Base-by-base conservation (phyloP, 2,113 vertebrate species). In the Callorhinus ursinus region DNA sequence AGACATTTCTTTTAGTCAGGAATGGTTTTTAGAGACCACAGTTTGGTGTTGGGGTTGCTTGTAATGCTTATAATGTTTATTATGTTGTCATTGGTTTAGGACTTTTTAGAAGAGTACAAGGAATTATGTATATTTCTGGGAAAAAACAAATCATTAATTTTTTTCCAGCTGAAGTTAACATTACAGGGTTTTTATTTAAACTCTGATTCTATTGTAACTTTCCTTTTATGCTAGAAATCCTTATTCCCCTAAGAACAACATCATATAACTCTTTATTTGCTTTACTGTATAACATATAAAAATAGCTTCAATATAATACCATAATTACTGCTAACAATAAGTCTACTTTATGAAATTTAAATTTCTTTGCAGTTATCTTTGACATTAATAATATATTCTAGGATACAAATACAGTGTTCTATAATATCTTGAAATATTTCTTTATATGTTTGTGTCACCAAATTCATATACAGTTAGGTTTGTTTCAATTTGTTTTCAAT, bases 151-250 rank as follows among this genome's bases (percentile, higher is more conserved):
- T 81, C 15, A 39, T 33, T 61, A 42, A 22, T 76, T 81, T 63
- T 72, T 59, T 93, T 51, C 63, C 7, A 88, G 2, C 8, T 83
- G 39, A 88, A 51, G 13, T 82, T 87, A 82, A 82, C 11, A 74
- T 71, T 42, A 53, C 19, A 46, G 15, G 42, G 42, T 82, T 91
- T 94, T 87, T 59, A 69, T 61, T 94, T 80, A 90, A 90, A 90
- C 31, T 72, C 28, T 91, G 53, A 80, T 74, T 87, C 81, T 91
- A 91, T 92, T 93, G 13, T 53, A 96, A 72, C 11, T 69, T 76
- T 49, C 26, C 19, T 72, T 92, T 72, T 53, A 51, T 10, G 53
- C 65, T 74, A 85, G 46, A 96, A 88, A 72, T 63, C 22, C 26
- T 71, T 95, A 72, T 80, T 96, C n/a, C 42, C n/a, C 42, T 72